These are phyloP conservation scores for Lamprotornis superbus DNA, from an alignment of 2,113 vertebrate species.

Conservation along the genomic window DNA sequence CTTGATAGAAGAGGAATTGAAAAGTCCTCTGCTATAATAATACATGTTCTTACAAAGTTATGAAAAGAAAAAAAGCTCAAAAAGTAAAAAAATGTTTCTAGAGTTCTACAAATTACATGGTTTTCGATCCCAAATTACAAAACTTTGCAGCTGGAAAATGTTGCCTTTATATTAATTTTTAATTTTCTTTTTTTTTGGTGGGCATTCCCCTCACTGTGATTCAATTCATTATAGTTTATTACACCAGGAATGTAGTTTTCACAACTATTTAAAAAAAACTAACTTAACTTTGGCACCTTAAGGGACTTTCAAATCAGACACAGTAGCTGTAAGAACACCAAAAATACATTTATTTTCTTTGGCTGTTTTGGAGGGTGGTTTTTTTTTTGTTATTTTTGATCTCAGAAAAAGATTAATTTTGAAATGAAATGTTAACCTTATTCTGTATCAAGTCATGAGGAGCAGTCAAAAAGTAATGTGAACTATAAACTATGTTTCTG, in stretches of 20 bases:
- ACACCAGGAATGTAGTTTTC: background rate
- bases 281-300: background rate
- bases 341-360: background rate
- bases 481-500: background rate
- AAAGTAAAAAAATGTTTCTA: background rate
- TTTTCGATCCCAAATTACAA: background rate
- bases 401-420: background rate
- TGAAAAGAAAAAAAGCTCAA: background rate
- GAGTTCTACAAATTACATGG: background rate
- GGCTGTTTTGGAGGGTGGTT: rapidly evolving
- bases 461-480: background rate
- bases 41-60: background rate
- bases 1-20: background rate
- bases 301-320: background rate
- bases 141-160: background rate
- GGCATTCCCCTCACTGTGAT: background rate
- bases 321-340: background rate
- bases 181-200: rapidly evolving
- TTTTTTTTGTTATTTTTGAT: background rate
- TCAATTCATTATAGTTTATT: background rate
- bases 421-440: background rate
- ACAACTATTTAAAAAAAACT: background rate
- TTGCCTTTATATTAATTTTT: background rate
- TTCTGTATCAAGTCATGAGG: background rate
- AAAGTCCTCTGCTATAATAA: background rate